Percentiles rank a stretch among this genome's conserved stretches.
Evolutionary conservation across 2,888 invertebrate genomes (phyloP).

Genomic region (Biston stratarius): DNA sequence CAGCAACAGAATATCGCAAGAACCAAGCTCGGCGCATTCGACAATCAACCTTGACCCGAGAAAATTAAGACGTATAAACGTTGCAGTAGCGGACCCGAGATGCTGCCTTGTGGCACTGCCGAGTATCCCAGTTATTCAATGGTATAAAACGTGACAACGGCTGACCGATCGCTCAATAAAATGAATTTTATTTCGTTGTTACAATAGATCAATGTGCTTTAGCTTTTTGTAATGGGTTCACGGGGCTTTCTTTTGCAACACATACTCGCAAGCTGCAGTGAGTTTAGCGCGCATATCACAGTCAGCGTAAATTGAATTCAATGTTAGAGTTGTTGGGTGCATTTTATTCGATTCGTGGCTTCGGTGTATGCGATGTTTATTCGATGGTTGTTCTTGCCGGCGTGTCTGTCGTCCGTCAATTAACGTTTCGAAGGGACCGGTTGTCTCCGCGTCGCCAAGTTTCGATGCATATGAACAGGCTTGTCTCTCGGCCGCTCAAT

Average conservation of each 20-base stretch:
- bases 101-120: slow-evolving; percentile 65
- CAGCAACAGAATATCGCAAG: slow-evolving; percentile 54
- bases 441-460: slow-evolving; percentile 63
- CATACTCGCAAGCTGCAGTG: slow-evolving; percentile 66
- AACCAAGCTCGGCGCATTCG: slow-evolving; percentile 46
- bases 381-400: slow-evolving; percentile 49
- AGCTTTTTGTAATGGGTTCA: slow-evolving; percentile 63
- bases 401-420: slow-evolving; percentile 75
- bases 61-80: slow-evolving; percentile 66
- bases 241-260: slow-evolving; percentile 65
- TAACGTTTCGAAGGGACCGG: slow-evolving; percentile 75
- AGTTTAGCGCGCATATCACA: slow-evolving; percentile 59
- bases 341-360: slow-evolving; percentile 52
- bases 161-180: slow-evolving; percentile 79
- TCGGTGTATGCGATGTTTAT: slow-evolving; percentile 55
- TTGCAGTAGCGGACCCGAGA: slow-evolving; percentile 50
- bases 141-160: slow-evolving; percentile 78
- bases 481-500: slow-evolving; percentile 53
- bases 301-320: slow-evolving; percentile 66
- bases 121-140: slow-evolving; percentile 66
- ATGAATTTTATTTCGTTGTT: slow-evolving; percentile 77
- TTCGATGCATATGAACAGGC: slow-evolving; percentile 65
- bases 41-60: slow-evolving; percentile 63
- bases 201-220: slow-evolving; percentile 78
- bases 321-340: slow-evolving; percentile 52